Conservation (phyloP, 2,888 invertebrate species). For the Priocnemis perturbator region DNA sequence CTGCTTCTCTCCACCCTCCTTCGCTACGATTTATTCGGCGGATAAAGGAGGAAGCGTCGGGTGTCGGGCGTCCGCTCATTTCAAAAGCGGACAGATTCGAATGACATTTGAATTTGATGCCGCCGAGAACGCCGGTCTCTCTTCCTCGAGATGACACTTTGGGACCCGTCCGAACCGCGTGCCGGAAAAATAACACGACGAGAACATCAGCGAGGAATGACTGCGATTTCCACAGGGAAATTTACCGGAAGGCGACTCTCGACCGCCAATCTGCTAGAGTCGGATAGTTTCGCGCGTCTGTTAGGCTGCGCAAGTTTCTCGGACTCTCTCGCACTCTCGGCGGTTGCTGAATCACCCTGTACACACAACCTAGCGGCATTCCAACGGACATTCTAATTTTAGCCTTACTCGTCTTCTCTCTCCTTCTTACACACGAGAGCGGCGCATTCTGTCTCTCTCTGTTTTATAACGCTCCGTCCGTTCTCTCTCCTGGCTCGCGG, state of each 20-base stretch:
- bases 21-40: too few species aligned
- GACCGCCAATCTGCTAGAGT: constrained; percentile 6
- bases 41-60: too few species aligned
- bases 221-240: constrained; percentile 3
- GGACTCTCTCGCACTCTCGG: constrained; percentile 18
- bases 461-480: constrained; percentile 8
- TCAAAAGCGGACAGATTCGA: too few species aligned
- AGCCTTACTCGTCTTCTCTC: constrained; percentile 53
- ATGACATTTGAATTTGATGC: too few species aligned
- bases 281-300: constrained; percentile 6
- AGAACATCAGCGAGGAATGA: too few species aligned
- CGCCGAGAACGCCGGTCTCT: too few species aligned
- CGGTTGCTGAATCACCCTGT: constrained; percentile 59
- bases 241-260: neutral
- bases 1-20: too few species aligned
- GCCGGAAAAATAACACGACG: too few species aligned
- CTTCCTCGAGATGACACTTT: too few species aligned
- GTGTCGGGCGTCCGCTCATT: too few species aligned
- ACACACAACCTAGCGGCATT: constrained; percentile 60
- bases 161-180: too few species aligned
- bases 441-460: constrained; percentile 30
- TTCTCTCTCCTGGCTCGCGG: constrained; percentile 23
- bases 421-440: neutral
- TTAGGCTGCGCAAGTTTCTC: constrained; percentile 13
- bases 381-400: constrained; percentile 71